Percentiles rank a stretch among this genome's conserved stretches.
Conservation (phyloP, 53 echinoderm and acorn worm genomes). For the Echinarachnius parma region DNA sequence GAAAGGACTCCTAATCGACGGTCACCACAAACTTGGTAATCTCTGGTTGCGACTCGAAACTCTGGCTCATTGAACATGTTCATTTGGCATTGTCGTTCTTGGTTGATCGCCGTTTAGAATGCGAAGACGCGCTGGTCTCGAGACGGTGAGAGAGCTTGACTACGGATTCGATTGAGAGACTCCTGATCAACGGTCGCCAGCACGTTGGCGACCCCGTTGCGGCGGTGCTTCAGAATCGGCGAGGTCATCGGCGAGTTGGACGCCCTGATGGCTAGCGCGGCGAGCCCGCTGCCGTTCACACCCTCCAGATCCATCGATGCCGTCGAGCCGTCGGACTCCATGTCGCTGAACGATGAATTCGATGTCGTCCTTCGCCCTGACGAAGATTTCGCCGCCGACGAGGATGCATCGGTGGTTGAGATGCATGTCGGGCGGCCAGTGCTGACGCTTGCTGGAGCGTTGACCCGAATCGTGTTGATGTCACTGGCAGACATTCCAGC, state of each 20-base stretch:
- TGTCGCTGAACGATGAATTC: background rate
- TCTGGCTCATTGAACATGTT: too few species aligned
- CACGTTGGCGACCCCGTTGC: slow-evolving; percentile 72
- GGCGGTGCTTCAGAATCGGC: slow-evolving; percentile 45
- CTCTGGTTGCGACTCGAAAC: too few species aligned
- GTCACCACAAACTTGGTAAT: too few species aligned
- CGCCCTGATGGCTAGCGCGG: background rate
- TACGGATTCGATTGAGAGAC: slow-evolving; percentile 39
- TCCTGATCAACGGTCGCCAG: slow-evolving; percentile 54
- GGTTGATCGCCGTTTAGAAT: too few species aligned
- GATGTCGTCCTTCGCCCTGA: background rate
- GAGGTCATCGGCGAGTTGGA: slow-evolving; percentile 16
- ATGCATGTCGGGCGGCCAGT: slow-evolving; percentile 23
- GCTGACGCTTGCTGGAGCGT: slow-evolving; percentile 9
- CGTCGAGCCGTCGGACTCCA: background rate
- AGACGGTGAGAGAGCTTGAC: slow-evolving; percentile 7
- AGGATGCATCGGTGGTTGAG: slow-evolving; percentile 16
- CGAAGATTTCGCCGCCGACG: background rate
- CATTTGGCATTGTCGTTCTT: too few species aligned
- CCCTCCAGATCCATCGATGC: background rate
- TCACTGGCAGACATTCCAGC: slow-evolving; percentile 62
- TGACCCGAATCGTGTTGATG: slow-evolving; percentile 38
- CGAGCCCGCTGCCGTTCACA: background rate
- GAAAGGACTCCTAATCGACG: too few species aligned
- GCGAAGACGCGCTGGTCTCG: slow-evolving; percentile 7